These are phyloP conservation scores for Pelecanoides urinatrix DNA, from an alignment of 2,113 vertebrate genomes.

Conservation along the genomic window DNA sequence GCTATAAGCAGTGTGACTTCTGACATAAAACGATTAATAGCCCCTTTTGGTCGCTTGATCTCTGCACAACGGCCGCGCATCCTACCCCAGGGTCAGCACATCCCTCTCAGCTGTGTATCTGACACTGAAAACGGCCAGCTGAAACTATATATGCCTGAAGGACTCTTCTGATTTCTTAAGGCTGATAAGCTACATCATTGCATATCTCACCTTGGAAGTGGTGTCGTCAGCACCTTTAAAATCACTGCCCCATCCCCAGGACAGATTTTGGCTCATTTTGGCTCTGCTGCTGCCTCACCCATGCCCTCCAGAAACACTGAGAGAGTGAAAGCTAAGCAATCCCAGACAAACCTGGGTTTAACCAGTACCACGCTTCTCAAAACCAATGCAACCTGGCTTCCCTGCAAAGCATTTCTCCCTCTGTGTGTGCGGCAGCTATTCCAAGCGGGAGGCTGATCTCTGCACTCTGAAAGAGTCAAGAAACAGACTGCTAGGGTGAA, in stretches of 20 bases:
- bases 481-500: neutral
- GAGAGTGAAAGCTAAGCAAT: neutral
- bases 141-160: neutral
- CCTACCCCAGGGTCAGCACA: too few relatives aligned
- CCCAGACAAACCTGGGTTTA: neutral
- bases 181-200: neutral
- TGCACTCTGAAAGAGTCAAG: neutral
- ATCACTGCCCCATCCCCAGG: neutral
- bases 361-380: neutral
- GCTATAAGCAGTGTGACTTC: neutral
- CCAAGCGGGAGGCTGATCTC: neutral
- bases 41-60: neutral
- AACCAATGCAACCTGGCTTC: neutral
- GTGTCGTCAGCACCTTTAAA: neutral
- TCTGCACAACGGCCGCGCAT: fast-evolving
- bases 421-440: neutral
- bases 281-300: neutral
- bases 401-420: neutral
- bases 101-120: too few relatives aligned
- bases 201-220: neutral
- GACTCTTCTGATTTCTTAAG: neutral
- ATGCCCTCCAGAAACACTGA: neutral
- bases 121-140: neutral
- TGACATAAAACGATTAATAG: neutral
- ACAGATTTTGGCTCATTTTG: neutral